Conservation (phyloP, 1,140 invertebrate species). For the Bombus balteatus region DNA sequence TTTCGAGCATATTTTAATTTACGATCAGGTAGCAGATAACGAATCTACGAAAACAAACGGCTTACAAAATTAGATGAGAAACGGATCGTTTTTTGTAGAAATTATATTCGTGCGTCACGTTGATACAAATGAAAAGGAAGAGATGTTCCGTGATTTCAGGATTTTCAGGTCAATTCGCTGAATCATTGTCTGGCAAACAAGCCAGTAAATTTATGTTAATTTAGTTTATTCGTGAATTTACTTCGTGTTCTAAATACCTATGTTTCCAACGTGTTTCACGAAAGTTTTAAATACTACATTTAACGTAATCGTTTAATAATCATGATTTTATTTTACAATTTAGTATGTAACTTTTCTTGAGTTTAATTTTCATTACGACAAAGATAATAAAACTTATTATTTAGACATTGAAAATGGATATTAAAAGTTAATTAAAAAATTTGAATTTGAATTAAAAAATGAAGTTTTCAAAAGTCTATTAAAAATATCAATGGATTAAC, state of each 20-base stretch:
- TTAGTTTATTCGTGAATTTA: background rate
- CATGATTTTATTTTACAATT: background rate
- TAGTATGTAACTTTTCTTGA: background rate
- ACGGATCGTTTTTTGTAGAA: background rate
- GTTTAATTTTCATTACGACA: background rate
- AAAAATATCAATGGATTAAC: background rate
- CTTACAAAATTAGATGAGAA: conserved; percentile 1
- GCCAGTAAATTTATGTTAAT: background rate
- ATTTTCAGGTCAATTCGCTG: background rate
- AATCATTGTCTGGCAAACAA: background rate
- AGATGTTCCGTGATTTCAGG: background rate
- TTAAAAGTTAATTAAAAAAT: background rate
- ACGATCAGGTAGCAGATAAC: background rate
- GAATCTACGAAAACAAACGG: conserved; percentile 3
- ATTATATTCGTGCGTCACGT: conserved; percentile 4
- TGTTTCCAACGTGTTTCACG: background rate
- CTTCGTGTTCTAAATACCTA: background rate
- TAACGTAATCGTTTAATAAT: too few relatives aligned
- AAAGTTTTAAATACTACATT: background rate
- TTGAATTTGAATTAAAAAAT: background rate
- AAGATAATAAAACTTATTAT: background rate
- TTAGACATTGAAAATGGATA: background rate
- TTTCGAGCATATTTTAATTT: background rate
- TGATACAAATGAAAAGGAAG: conserved; percentile 1
- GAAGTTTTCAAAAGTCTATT: background rate